Evolutionary conservation across 2,113 vertebrate genomes (phyloP), one percentile per base, ranked within the genome.

Genomic region (Phalacrocorax carbo): DNA sequence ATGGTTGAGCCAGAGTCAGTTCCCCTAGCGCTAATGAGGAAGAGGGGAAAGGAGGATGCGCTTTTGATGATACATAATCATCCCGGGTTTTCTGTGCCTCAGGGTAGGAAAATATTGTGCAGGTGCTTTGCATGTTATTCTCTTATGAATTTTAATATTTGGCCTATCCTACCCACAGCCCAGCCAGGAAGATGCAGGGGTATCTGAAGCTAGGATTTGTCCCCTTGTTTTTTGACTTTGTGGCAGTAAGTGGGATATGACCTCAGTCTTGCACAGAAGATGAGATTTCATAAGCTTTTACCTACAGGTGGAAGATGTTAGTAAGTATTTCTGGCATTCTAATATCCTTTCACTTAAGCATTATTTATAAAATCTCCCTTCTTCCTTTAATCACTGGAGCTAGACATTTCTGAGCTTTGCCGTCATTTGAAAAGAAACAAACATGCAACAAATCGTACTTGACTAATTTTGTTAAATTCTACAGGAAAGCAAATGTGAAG

Each of bases 381-480:
- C 48, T 62, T 93, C 70, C 71, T 95, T 96, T 96, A 90, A 96
- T 96, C 94, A 94, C 76, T 5, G 0, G 85, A 94, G 81, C 92
- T 93, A 88, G 84, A 87, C 82, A 64, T 96, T 91, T 94, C 79
- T 95, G 91, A 96, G 95, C 81, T 86, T 93, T 91, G 75, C 66
- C 10, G 7, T 88, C 78, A 64, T 82, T 86, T 77, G 88, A 94
- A 83, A 96, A 97, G 91, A 95, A 95, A 83, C 51, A 95, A 94
- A 93, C 73, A 82, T 0, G 34, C 42, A 96, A 96, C 92, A 94
- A 94, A 96, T 96, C 3, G 4, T 55, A 95, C 88, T 94, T 95
- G 96, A 96, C 88, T 96, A 96, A 97, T 95, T 95, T 96, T 96
- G 96, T 96, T 96, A 95, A 96, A 95, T 97, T 96, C 91, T 94